Conservation (phyloP, 2,797 vertebrate genomes). For the Sebastes iracundus region DNA sequence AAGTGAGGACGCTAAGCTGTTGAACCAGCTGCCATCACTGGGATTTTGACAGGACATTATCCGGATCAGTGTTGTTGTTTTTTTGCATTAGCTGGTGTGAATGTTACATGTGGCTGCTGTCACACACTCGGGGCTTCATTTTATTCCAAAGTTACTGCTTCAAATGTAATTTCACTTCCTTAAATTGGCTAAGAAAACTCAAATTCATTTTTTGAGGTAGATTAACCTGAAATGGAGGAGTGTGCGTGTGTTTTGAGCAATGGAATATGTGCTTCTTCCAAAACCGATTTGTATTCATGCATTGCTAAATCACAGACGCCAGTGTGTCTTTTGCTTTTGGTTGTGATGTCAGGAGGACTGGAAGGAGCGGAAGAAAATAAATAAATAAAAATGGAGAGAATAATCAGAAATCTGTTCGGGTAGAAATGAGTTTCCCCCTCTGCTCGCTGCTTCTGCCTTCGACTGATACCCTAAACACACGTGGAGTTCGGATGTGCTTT, state of each 20-base stretch:
- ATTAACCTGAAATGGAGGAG: slow-evolving; percentile 41
- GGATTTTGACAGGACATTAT: slow-evolving; percentile 17
- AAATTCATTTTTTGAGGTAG: slow-evolving; percentile 2
- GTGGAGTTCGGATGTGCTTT: slow-evolving; percentile 64
- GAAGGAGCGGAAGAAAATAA: slow-evolving; percentile 22
- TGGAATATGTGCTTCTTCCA: slow-evolving; percentile 54
- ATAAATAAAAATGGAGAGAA: slow-evolving; percentile 56
- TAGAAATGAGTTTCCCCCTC: slow-evolving; percentile 73
- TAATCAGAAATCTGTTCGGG: slow-evolving; percentile 73
- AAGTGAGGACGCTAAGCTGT: slow-evolving; percentile 39
- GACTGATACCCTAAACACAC: slow-evolving; percentile 71
- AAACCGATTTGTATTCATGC: slow-evolving; percentile 73
- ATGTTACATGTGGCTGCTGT: slow-evolving; percentile 23
- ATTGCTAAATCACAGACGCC: slow-evolving; percentile 49
- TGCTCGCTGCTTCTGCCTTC: slow-evolving; percentile 49
- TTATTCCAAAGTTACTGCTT: slow-evolving; percentile 25
- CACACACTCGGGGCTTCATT: slow-evolving; percentile 11
- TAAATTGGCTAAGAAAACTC: slow-evolving; percentile 22
- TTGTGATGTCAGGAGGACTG: slow-evolving; percentile 62
- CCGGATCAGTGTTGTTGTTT: slow-evolving; percentile 3
- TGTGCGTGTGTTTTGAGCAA: slow-evolving; percentile 26
- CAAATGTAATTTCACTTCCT: slow-evolving; percentile 4
- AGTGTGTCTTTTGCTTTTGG: slow-evolving; percentile 56
- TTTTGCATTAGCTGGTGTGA: slow-evolving; percentile 9
- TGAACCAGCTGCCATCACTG: slow-evolving; percentile 21